A percentile compares a stretch with the other conserved stretches of the same genome.
phyloP scores from a whole-genome alignment of 53 echinoderm and acorn worm genomes.

The Holothuria scabra region DNA sequence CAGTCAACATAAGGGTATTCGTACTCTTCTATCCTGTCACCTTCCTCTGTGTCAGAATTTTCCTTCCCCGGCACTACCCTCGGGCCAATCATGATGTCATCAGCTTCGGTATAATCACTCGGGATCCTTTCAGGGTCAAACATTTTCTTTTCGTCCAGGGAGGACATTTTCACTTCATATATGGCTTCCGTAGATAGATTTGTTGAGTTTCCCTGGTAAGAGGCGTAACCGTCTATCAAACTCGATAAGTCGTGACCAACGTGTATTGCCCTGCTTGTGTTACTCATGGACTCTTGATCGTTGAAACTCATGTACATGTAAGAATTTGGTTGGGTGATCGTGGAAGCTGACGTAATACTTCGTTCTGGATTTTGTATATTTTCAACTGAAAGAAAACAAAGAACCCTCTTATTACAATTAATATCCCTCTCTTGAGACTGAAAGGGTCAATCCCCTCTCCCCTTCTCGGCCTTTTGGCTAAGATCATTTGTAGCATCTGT shows the following conservation, averaged over 20 bases:
- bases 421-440: too few relatives aligned
- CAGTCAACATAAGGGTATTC: slow-evolving; percentile 67
- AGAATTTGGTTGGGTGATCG: slow-evolving; percentile 37
- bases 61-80: slow-evolving; percentile 28
- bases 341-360: slow-evolving; percentile 21
- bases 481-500: too few relatives aligned
- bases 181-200: slow-evolving; percentile 7
- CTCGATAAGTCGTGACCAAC: slow-evolving; percentile 29
- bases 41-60: slow-evolving; percentile 8
- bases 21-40: slow-evolving; percentile 49
- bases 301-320: slow-evolving; percentile 51
- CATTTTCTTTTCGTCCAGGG: slow-evolving; percentile 18
- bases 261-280: not conserved
- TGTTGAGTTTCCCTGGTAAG: not conserved
- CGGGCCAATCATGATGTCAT: slow-evolving; percentile 11
- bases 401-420: too few relatives aligned
- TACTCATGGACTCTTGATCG: slow-evolving; percentile 3
- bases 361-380: slow-evolving; percentile 14
- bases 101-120: slow-evolving; percentile 19
- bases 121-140: not conserved
- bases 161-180: slow-evolving; percentile 36
- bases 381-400: slow-evolving; percentile 8
- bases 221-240: slow-evolving; percentile 32
- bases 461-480: too few relatives aligned
- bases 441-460: too few relatives aligned